Evolutionary conservation across 2,797 vertebrate genomes (phyloP).

Genomic region (Onychomys leucogaster): DNA sequence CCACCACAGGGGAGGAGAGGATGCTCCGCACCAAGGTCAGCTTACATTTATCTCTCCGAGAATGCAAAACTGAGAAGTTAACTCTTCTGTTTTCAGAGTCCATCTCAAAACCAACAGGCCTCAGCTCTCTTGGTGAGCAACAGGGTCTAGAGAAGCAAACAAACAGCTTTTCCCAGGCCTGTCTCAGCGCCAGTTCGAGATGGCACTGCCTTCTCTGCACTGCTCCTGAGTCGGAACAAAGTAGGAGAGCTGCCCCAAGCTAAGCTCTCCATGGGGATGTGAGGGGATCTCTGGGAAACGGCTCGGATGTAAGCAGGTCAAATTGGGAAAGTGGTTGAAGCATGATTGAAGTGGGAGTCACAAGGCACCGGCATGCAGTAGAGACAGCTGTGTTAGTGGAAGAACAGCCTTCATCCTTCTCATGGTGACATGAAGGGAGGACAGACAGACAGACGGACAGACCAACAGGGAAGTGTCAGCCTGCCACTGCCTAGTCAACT

Average conservation of each 20-base stretch:
- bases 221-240: neutral
- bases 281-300: neutral
- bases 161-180: neutral
- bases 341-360: neutral
- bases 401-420: neutral
- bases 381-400: neutral
- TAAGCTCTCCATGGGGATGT: neutral
- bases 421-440: neutral
- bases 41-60: constrained; percentile 27
- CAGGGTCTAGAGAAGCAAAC: neutral
- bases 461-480: neutral
- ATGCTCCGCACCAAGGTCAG: neutral
- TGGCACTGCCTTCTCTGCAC: neutral
- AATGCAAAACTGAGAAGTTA: neutral
- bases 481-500: neutral
- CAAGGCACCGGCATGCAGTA: neutral
- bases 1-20: neutral
- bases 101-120: constrained; percentile 4
- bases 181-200: neutral
- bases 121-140: neutral
- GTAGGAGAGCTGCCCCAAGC: neutral
- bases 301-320: constrained; percentile 26
- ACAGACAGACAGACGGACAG: neutral
- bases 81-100: constrained; percentile 20
- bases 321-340: neutral